Percentiles rank a stretch among this genome's conserved stretches.
Evolutionary conservation across 2,797 vertebrate genomes (phyloP).

Genomic region (Crocodylus rhombifer): DNA sequence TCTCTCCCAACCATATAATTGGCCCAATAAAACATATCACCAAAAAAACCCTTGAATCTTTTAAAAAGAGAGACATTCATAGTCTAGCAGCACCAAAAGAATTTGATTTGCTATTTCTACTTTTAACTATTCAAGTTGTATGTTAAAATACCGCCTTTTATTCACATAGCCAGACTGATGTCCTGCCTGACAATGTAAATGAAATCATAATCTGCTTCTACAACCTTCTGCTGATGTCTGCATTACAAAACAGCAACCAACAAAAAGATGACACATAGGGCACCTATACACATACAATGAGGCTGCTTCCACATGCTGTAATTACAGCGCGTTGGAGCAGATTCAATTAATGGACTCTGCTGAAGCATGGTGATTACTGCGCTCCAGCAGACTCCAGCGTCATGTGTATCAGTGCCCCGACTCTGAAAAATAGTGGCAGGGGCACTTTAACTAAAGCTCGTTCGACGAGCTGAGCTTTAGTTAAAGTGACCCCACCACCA

Average conservation of each 20-base stretch:
- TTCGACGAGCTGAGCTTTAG: too few species aligned
- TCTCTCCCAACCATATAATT: not conserved
- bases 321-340: too few species aligned
- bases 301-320: too few species aligned
- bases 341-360: too few species aligned
- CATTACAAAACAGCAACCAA: not conserved
- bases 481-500: too few species aligned
- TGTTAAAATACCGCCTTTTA: not conserved
- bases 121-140: constrained; percentile 35
- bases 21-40: not conserved
- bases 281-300: too few species aligned
- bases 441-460: too few species aligned
- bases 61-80: not conserved
- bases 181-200: not conserved
- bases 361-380: too few species aligned
- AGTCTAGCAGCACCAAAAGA: not conserved
- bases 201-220: not conserved
- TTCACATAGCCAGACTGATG: constrained; percentile 31
- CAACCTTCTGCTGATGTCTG: not conserved
- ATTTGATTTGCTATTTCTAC: not conserved
- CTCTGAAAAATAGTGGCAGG: too few species aligned
- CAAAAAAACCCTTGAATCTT: not conserved
- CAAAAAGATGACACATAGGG: not conserved
- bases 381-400: too few species aligned
- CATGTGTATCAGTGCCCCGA: too few species aligned